Base-by-base conservation (phyloP, 2,888 invertebrate species). In the Apodemia mormo region DNA sequence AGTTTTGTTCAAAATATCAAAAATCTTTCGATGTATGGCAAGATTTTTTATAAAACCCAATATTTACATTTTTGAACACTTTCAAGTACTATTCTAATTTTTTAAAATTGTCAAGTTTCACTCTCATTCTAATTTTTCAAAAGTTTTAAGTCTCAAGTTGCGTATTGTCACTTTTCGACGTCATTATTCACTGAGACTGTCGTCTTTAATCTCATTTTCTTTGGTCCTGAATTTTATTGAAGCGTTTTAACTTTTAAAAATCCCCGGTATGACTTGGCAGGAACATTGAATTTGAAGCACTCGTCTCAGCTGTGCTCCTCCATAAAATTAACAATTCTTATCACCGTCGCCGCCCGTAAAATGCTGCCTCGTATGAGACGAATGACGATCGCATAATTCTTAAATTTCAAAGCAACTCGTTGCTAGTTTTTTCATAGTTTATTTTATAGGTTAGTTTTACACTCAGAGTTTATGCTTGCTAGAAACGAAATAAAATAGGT, bases 281-380 rank as follows among this genome's bases (percentile, higher is more conserved):
- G 69, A 68, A 77, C 79, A 79, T 78, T 79, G 80, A 83, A 80
- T 82, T 79, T 80, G 81, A 87, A 84, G 85, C 82, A 81, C 80
- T 76, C 78, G 80, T 79, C 79, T 71, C 72, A 66, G 74, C 71
- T 71, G 73, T 52, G 75, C 70, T 78, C 78, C 76, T 75, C 81
- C 77, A 85, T 89, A 89, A 89, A 87, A 90, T 90, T 89, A 89
- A 90, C 88, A 85, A 89, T 90, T 90, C 89, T 87, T 89, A 89
- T 89, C 88, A 87, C 87, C 85, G 85, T 79, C 81, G 78, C 73
- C 79, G 80, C 78, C 89, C 89, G 88, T 90, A 89, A 90, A 88
- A 78, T 72, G 71, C 69, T 74, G 77, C 76, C 79, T 45, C 65
- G 68, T 33, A 61, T 61, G 61, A 61, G 61, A 61, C 61, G 61